Percentiles rank a stretch among this genome's conserved stretches.
Evolutionary conservation across 2,113 vertebrate species (phyloP).

Genomic region (Rhombomys opimus): DNA sequence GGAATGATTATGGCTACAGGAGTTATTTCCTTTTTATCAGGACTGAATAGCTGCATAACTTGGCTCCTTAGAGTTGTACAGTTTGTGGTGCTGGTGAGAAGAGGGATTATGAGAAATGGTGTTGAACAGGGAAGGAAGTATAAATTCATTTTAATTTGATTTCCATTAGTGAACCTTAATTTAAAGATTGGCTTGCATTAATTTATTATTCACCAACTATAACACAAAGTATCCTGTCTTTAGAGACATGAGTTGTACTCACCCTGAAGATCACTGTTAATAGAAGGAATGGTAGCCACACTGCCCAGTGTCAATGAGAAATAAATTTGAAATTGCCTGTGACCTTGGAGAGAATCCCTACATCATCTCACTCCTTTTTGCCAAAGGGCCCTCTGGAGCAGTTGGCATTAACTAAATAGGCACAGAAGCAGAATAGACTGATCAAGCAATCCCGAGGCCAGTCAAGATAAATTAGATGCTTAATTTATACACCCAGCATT

Average conservation of each 20-base stretch:
- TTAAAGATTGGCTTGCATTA: conserved; percentile 61
- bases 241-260: conserved; percentile 43
- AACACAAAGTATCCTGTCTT: conserved; percentile 58
- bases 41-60: conserved; percentile 61
- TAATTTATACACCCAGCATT: conserved; percentile 85
- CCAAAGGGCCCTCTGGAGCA: conserved; percentile 28
- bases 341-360: conserved; percentile 53
- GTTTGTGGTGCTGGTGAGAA: conserved; percentile 58
- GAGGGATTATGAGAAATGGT: conserved; percentile 75
- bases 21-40: conserved; percentile 70
- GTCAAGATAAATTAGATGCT: conserved; percentile 86
- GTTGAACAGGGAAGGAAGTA: conserved; percentile 31
- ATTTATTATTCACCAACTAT: conserved; percentile 75
- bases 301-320: conserved; percentile 22
- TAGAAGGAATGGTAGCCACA: not conserved
- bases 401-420: conserved; percentile 74
- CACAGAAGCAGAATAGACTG: conserved; percentile 70
- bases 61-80: conserved; percentile 57
- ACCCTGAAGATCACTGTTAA: not conserved
- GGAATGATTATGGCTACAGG: conserved; percentile 76
- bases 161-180: conserved; percentile 69
- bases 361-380: conserved; percentile 7
- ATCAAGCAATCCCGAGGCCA: conserved; percentile 78
- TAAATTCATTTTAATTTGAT: conserved; percentile 78
- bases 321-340: conserved; percentile 70